Evolutionary conservation across 2,888 invertebrate species (phyloP).

Genomic region (Nymphalis c-album): DNA sequence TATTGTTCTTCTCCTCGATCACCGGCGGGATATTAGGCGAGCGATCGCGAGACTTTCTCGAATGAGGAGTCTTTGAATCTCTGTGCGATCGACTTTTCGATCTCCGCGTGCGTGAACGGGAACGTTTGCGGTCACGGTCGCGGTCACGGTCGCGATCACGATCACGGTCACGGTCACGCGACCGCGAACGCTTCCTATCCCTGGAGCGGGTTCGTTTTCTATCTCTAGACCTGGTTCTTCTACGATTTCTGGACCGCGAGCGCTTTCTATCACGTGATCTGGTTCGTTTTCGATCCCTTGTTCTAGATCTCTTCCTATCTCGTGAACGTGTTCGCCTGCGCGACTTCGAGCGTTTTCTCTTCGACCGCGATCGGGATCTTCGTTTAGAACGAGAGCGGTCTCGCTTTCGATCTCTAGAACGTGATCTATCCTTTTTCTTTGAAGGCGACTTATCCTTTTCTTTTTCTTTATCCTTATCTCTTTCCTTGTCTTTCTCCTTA

Average conservation of each 20-base stretch:
- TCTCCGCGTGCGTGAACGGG: conserved; percentile 65
- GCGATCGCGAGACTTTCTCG: conserved; percentile 65
- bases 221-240: conserved; percentile 72
- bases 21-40: conserved; percentile 59
- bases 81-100: conserved; percentile 71
- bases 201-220: conserved; percentile 74
- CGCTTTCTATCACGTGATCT: conserved; percentile 82
- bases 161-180: conserved; percentile 70
- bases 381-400: conserved; percentile 82
- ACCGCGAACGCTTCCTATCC: conserved; percentile 69
- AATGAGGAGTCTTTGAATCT: conserved; percentile 70
- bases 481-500: too few species aligned
- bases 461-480: conserved; percentile 8
- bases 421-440: conserved; percentile 72
- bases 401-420: conserved; percentile 71
- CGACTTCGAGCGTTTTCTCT: conserved; percentile 75
- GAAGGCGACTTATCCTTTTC: conserved; percentile 62
- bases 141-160: conserved; percentile 52
- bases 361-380: conserved; percentile 81
- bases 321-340: conserved; percentile 64
- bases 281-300: conserved; percentile 81
- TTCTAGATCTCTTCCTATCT: conserved; percentile 71
- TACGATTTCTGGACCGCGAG: conserved; percentile 78
- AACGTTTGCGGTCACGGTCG: conserved; percentile 72
- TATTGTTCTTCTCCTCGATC: conserved; percentile 56